phyloP scores from a whole-genome alignment of 1,140 invertebrate species.

The Dryas iulia region DNA sequence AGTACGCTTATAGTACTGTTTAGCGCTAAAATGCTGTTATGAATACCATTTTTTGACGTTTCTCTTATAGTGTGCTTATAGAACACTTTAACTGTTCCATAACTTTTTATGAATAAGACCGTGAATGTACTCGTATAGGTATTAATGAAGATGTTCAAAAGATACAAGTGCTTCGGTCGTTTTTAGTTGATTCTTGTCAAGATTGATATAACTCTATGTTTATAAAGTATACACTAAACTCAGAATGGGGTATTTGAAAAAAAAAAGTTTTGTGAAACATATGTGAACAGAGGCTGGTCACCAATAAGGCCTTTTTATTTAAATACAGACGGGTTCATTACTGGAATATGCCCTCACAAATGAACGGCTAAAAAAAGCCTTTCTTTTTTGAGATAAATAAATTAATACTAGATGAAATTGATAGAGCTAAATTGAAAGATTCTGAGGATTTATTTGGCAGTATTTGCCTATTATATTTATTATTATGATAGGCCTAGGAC shows the following conservation, averaged over 20 bases:
- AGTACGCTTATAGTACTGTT: no score
- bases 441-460: conserved; percentile 40
- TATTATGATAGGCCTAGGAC: conserved; percentile 40
- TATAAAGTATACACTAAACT: conserved; percentile 12
- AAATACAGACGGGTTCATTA: conserved; percentile 13
- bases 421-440: conserved; percentile 40
- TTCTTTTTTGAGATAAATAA: conserved; percentile 47
- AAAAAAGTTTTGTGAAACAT: conserved; percentile 19
- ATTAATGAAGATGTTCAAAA: conserved; percentile 40
- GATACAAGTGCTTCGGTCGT: conserved; percentile 40
- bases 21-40: no score
- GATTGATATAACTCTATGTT: conserved; percentile 13
- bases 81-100: no score
- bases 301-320: conserved; percentile 11
- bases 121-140: conserved; percentile 36
- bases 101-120: no score
- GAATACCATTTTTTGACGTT: no score
- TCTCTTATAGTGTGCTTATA: no score
- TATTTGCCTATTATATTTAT: no score
- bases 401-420: conserved; percentile 44
- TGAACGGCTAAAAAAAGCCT: no score
- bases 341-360: conserved; percentile 18
- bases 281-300: conserved; percentile 12
- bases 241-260: conserved; percentile 11
- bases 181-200: conserved; percentile 44